Evolutionary conservation across 2,888 invertebrate genomes (phyloP).

Genomic region (Lithodes maja): DNA sequence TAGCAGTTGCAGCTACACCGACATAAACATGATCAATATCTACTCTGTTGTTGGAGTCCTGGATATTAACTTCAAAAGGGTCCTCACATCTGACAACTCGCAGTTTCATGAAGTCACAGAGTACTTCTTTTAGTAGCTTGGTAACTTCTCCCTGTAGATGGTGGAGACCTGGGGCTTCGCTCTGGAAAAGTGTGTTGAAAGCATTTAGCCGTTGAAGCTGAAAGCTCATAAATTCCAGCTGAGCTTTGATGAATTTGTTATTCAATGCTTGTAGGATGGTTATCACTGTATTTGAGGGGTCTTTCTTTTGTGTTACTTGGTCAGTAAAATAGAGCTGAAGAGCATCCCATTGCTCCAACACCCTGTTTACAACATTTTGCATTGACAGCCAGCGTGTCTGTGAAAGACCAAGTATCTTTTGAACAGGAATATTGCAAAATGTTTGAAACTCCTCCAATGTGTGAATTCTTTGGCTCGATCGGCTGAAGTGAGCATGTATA

Average conservation of each 20-base stretch:
- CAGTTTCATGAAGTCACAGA: constrained; percentile 36
- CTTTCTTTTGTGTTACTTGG: constrained; percentile 6
- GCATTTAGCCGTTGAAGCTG: constrained; percentile 15
- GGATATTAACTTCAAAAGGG: constrained; percentile 23
- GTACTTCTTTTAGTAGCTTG: constrained; percentile 31
- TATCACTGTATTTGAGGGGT: constrained; percentile 5
- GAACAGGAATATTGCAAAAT: constrained; percentile 13
- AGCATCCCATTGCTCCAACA: constrained; percentile 24
- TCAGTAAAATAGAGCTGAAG: constrained; percentile 26
- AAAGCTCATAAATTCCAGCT: constrained; percentile 17
- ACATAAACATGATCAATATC: constrained; percentile 45
- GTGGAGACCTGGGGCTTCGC: constrained; percentile 13
- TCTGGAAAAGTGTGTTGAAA: constrained; percentile 14
- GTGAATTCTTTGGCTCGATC: neutral
- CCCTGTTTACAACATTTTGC: constrained; percentile 25
- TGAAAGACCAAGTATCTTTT: constrained; percentile 7
- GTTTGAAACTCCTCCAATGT: constrained; percentile 9
- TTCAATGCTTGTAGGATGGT: constrained; percentile 8
- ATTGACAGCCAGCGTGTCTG: constrained; percentile 25
- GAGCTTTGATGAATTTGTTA: constrained; percentile 22
- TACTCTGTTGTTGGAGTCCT: constrained; percentile 12
- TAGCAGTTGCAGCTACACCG: constrained; percentile 36
- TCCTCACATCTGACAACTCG: constrained; percentile 33
- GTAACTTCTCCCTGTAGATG: constrained; percentile 9
- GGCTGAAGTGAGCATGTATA: constrained; percentile 3